Conservation (phyloP, 2,113 vertebrate species). For the Micronycteris hirsuta region DNA sequence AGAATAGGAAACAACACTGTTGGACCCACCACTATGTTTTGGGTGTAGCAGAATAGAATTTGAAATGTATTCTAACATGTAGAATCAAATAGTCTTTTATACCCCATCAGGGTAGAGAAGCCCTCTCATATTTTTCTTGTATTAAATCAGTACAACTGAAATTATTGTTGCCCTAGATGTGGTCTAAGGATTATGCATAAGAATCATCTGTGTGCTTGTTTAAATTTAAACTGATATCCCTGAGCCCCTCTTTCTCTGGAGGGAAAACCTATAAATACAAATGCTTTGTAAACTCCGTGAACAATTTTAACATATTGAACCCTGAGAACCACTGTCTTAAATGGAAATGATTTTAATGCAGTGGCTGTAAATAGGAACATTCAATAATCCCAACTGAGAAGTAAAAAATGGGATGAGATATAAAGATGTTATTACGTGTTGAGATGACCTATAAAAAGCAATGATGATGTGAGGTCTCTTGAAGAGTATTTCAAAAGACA, state of each 20-base stretch:
- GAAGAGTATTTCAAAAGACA: background rate
- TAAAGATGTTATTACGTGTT: background rate
- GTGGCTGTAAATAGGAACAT: background rate
- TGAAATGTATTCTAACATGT: background rate
- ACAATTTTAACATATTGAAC: background rate
- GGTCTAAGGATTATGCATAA: background rate
- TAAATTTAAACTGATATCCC: background rate
- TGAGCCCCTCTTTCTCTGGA: background rate
- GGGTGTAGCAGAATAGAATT: background rate
- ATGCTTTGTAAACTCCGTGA: background rate
- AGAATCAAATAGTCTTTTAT: background rate
- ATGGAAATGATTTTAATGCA: background rate
- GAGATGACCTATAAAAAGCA: background rate
- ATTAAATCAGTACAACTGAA: background rate
- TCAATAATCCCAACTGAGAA: background rate
- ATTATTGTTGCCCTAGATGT: background rate
- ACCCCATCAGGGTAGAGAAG: background rate
- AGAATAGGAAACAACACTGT: background rate
- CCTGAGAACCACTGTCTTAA: background rate
- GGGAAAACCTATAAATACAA: background rate
- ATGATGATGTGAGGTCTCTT: background rate
- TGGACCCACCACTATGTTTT: background rate
- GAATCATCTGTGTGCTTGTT: background rate
- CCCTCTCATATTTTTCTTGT: background rate
- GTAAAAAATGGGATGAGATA: background rate